Conservation (phyloP, 2,113 vertebrate species). For the Neolamprologus toae region DNA sequence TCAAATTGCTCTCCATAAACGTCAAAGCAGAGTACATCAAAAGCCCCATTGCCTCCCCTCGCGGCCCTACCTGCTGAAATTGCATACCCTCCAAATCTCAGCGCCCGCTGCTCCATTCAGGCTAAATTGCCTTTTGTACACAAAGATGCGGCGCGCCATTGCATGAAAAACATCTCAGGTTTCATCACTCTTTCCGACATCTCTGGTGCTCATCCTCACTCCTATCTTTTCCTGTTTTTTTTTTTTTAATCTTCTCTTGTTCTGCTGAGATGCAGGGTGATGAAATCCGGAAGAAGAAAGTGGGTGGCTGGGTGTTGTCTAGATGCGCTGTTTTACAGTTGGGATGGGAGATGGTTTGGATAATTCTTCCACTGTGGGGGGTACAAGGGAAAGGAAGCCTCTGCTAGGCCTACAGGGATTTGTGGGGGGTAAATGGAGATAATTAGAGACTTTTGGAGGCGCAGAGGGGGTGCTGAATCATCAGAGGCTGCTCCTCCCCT, state of each 20-base stretch:
- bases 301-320: not conserved
- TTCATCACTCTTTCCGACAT: conserved; percentile 50
- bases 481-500: not conserved
- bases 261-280: conserved; percentile 21
- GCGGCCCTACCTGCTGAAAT: conserved; percentile 21
- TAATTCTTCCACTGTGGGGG: not conserved
- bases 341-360: not conserved
- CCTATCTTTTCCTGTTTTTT: not conserved
- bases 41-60: not conserved
- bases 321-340: not conserved
- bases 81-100: conserved; percentile 16
- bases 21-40: conserved; percentile 38
- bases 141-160: conserved; percentile 32
- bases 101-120: conserved; percentile 23
- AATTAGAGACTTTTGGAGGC: conserved; percentile 29
- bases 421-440: conserved; percentile 41
- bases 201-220: not conserved
- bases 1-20: conserved; percentile 37
- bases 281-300: not conserved
- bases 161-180: conserved; percentile 39
- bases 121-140: conserved; percentile 48
- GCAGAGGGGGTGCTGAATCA: not conserved
- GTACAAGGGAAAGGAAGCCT: not conserved
- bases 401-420: not conserved
- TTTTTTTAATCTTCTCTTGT: not conserved